phyloP scores from a whole-genome alignment of 2,888 invertebrate species.

The Disparrhopalites patrizii region DNA sequence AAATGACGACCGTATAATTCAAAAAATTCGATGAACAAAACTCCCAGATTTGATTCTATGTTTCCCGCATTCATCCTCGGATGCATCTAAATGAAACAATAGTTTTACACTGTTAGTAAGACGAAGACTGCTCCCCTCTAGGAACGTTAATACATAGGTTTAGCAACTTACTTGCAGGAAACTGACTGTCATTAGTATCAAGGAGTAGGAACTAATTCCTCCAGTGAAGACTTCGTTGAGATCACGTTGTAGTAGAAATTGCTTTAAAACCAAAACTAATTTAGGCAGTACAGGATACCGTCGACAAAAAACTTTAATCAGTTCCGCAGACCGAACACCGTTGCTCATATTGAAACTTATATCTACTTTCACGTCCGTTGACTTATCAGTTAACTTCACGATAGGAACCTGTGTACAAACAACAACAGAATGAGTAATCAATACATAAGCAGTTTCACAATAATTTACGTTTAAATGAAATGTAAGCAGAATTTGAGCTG shows the following conservation, averaged over 20 bases:
- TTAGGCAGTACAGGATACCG: conserved; percentile 87
- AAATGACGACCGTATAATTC: conserved; percentile 96
- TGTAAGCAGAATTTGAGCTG: too few relatives aligned
- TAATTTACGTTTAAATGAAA: too few relatives aligned
- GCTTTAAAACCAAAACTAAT: conserved; percentile 94
- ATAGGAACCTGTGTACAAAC: conserved; percentile 67
- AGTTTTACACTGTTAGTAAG: background rate
- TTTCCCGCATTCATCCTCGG: conserved; percentile 70
- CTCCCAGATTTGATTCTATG: conserved; percentile 75
- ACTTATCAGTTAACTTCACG: conserved; percentile 88
- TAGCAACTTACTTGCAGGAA: conserved; percentile 68
- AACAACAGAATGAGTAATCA: background rate
- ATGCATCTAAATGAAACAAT: conserved; percentile 63
- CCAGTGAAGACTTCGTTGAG: conserved; percentile 99
- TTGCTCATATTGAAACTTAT: conserved; percentile 99
- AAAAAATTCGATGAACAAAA: conserved; percentile 92
- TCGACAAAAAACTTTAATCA: conserved; percentile 85
- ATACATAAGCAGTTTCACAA: background rate
- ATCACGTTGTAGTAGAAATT: conserved; percentile 95
- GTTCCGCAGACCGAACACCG: conserved; percentile 92
- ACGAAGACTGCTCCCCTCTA: background rate
- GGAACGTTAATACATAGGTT: background rate
- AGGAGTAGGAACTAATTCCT: conserved; percentile 97
- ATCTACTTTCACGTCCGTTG: conserved; percentile 87
- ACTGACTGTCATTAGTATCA: conserved; percentile 97